Conservation (phyloP, 2,888 invertebrate genomes). For the Lottia gigantea region DNA sequence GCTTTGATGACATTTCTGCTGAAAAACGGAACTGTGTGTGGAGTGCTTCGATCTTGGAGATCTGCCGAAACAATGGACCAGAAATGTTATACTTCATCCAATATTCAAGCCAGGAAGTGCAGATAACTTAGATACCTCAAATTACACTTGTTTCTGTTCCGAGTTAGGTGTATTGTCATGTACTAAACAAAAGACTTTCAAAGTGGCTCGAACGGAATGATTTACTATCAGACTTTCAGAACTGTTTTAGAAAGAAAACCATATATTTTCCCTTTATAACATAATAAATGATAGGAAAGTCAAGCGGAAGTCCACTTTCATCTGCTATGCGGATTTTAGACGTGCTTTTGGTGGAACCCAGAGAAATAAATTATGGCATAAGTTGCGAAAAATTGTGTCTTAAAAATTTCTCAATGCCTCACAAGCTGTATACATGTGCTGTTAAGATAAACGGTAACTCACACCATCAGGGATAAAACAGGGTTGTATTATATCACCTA, state of each 20-base stretch:
- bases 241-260: constrained; percentile 1
- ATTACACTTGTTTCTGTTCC: background rate
- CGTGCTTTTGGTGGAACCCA: background rate
- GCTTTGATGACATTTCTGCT: background rate
- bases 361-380: background rate
- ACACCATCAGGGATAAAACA: constrained; percentile 22
- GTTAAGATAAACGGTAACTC: constrained; percentile 10
- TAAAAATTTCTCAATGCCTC: too few relatives aligned
- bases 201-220: background rate
- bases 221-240: background rate
- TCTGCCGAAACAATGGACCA: background rate
- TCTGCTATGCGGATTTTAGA: background rate
- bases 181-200: background rate
- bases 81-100: background rate
- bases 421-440: background rate
- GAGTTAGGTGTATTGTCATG: background rate
- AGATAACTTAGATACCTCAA: background rate
- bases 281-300: constrained; percentile 1
- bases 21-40: background rate
- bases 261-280: background rate
- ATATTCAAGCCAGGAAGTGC: background rate
- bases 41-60: background rate
- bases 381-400: background rate
- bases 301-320: background rate
- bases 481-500: constrained; percentile 19